Evolutionary conservation across 1,140 invertebrate genomes (phyloP).

Genomic region (Dreissena rostriformis): DNA sequence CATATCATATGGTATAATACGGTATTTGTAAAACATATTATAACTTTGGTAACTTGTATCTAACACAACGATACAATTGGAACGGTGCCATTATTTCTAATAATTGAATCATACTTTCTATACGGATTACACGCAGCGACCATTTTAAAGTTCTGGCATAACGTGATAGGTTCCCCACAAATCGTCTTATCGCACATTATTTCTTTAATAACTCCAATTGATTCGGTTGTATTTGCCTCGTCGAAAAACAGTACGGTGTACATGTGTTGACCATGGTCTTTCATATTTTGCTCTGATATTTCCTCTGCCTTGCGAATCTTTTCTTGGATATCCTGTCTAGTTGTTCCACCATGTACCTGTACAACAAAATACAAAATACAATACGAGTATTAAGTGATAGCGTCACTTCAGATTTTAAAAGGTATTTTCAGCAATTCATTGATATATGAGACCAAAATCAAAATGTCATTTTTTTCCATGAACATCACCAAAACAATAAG

Average conservation of each 20-base stretch:
- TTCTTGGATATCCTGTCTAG: constrained; percentile 64
- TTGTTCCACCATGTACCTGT: constrained; percentile 77
- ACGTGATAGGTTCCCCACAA: constrained; percentile 62
- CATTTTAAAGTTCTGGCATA: constrained; percentile 65
- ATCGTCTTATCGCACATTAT: constrained; percentile 76
- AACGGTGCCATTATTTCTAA: no score
- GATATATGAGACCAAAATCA: no score
- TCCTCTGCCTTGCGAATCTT: constrained; percentile 65
- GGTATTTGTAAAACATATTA: background rate
- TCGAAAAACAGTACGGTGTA: constrained; percentile 71
- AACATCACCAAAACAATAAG: no score
- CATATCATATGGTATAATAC: background rate
- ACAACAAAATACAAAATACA: background rate
- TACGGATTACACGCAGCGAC: constrained; percentile 77
- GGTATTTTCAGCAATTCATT: no score
- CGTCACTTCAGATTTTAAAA: no score
- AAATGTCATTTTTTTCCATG: no score
- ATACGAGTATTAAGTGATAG: no score
- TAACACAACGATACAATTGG: no score
- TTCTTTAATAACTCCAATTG: constrained; percentile 76
- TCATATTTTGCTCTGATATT: constrained; percentile 10
- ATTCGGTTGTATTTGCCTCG: constrained; percentile 78
- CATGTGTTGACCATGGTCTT: constrained; percentile 5
- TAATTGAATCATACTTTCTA: constrained; percentile 65
- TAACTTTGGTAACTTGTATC: no score